Base-by-base conservation (phyloP, 2,113 vertebrate species). In the Spea bombifrons region DNA sequence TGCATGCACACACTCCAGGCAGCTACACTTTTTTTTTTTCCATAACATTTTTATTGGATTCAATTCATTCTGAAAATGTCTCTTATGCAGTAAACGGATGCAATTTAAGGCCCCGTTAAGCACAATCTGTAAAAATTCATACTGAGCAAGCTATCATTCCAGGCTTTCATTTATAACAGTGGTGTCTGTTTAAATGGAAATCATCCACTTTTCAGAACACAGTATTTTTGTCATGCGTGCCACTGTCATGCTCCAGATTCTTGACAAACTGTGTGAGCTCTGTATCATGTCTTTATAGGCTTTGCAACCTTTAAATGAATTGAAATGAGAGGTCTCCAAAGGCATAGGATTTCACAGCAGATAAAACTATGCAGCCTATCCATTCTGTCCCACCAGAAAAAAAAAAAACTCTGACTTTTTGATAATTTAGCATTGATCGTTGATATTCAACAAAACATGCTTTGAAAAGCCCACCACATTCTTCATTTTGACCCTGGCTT, bases 81-180 rank as follows among this genome's bases (percentile, higher is more conserved):
- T 87, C 71, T 88, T 84, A 83, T 81, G 84, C 87, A 85, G 87
- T 82, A 87, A 90, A 88, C 81, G 83, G 86, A 88, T 84, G 86
- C 86, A 88, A 88, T 90, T 88, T 88, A 88, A 88, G 87, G 89
- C 86, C 87, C 86, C 83, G 87, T 88, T 85, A 85, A 87, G 83
- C 86, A 84, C 83, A 78, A 83, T 83, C 85, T 85, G 84, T 55
- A 84, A 80, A 30, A 84, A 86, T 76, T 44, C 49, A 49, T 43
- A 83, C 71, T 67, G 85, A 87, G 83, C 83, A 83, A 84, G 82
- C 71, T 83, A 76, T 82, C 80, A 80, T 74, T 66, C 80, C 53
- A 81, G 71, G 76, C 85, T 79, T 16, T 73, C 83, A 71, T 80
- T 84, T 81, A 79, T 6, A 85, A 84, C 82, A 83, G 83, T 82